A percentile compares a stretch with the other conserved stretches of the same genome.
Conservation (phyloP, 1,140 invertebrate species). For the Solenopsis fugax region DNA sequence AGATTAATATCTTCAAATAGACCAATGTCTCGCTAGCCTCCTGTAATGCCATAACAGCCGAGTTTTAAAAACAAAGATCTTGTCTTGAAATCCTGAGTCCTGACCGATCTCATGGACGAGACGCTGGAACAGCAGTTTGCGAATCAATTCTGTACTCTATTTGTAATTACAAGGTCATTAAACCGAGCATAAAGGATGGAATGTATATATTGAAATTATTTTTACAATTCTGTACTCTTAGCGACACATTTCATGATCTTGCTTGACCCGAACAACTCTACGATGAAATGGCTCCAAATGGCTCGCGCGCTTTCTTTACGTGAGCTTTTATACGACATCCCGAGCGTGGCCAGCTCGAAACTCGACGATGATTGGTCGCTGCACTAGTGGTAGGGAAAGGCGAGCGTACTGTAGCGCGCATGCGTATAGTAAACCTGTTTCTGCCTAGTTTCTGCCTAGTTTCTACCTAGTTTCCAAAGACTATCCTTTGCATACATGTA, state of each 20-base stretch:
- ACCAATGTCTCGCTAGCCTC: conserved; percentile 59
- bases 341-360: background rate
- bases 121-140: conserved; percentile 62
- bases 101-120: conserved; percentile 59
- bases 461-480: background rate
- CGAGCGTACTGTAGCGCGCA: background rate
- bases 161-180: conserved; percentile 57
- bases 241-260: too few relatives aligned
- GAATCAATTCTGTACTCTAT: conserved; percentile 63
- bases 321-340: too few relatives aligned
- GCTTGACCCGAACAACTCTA: too few relatives aligned
- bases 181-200: too few relatives aligned
- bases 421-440: background rate
- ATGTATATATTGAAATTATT: too few relatives aligned
- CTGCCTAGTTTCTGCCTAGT: too few relatives aligned
- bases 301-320: too few relatives aligned
- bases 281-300: too few relatives aligned
- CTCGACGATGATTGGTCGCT: conserved; percentile 23
- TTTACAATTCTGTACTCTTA: too few relatives aligned
- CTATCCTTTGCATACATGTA: background rate
- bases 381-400: background rate
- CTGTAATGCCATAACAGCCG: conserved; percentile 59
- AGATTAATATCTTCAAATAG: conserved; percentile 59
- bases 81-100: conserved; percentile 46
- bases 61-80: conserved; percentile 55